A percentile compares a stretch with the other conserved stretches of the same genome.
Conservation (phyloP, 2,113 vertebrate genomes). For the Ia io region DNA sequence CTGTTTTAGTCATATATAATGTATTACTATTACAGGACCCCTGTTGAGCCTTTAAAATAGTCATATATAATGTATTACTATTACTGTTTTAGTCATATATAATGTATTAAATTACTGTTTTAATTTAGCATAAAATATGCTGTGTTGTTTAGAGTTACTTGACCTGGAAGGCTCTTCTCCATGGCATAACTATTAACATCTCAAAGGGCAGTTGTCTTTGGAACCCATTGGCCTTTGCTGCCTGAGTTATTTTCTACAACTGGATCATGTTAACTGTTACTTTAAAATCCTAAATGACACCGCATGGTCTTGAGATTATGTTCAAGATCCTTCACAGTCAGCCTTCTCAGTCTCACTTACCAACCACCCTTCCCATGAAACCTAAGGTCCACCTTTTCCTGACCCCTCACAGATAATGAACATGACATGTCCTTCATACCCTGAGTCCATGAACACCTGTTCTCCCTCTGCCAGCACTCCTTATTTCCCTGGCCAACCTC, state of each 20-base stretch:
- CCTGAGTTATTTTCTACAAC: not conserved
- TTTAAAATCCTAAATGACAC: not conserved
- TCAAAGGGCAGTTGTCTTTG: not conserved
- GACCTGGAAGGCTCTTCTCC: not conserved
- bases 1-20: too few relatives aligned
- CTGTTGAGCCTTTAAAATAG: not conserved
- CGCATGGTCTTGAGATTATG: not conserved
- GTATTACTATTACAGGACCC: not conserved
- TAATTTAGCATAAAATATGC: too few relatives aligned
- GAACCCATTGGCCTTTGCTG: not conserved
- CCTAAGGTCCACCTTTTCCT: not conserved
- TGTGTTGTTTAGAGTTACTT: not conserved
- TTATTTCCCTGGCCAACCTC: not conserved
- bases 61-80: not conserved
- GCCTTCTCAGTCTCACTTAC: not conserved
- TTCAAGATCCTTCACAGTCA: not conserved
- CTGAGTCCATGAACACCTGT: too few relatives aligned
- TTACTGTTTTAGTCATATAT: too few relatives aligned
- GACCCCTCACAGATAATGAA: not conserved
- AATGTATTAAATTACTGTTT: too few relatives aligned
- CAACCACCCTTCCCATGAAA: not conserved
- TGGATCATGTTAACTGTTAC: not conserved
- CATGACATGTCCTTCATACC: not conserved
- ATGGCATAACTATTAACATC: not conserved
- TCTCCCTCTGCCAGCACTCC: not conserved